Evolutionary conservation across 2,888 invertebrate species (phyloP).

Genomic region (Perizoma flavofasciatum): DNA sequence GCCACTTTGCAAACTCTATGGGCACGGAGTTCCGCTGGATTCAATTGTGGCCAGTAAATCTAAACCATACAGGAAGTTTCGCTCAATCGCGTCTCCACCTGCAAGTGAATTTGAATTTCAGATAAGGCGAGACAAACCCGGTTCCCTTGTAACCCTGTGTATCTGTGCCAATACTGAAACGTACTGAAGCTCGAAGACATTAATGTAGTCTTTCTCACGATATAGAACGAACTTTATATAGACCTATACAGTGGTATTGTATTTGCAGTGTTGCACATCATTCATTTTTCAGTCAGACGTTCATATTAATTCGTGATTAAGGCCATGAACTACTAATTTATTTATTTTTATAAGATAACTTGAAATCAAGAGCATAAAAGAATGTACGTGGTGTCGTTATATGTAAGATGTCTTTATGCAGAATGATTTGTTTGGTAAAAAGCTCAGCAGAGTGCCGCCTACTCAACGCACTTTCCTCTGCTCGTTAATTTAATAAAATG

Average conservation of each 20-base stretch:
- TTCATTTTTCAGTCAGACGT: too few species aligned
- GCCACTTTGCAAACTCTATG: constrained; percentile 57
- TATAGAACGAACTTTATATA: background rate
- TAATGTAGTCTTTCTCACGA: constrained; percentile 11
- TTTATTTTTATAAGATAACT: too few species aligned
- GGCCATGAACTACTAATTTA: too few species aligned
- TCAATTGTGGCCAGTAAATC: constrained; percentile 74
- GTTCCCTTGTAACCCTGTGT: constrained; percentile 62
- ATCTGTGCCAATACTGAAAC: constrained; percentile 53
- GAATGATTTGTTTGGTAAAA: constrained; percentile 30
- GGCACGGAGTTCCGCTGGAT: constrained; percentile 59
- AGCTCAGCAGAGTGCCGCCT: constrained; percentile 43
- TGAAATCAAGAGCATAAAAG: too few species aligned
- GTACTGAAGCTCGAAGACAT: constrained; percentile 10
- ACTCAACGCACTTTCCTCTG: constrained; percentile 47
- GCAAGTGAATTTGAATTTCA: constrained; percentile 76
- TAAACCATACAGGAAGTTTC: constrained; percentile 73
- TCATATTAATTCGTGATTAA: too few species aligned
- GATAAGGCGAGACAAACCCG: constrained; percentile 70
- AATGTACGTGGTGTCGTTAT: too few species aligned
- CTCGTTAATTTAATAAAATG: constrained; percentile 67
- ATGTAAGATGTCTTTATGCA: constrained; percentile 6
- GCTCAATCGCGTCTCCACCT: constrained; percentile 75
- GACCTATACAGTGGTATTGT: background rate
- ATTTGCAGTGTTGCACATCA: background rate